Conservation (phyloP, 2,113 vertebrate species). For the Macrotus californicus region DNA sequence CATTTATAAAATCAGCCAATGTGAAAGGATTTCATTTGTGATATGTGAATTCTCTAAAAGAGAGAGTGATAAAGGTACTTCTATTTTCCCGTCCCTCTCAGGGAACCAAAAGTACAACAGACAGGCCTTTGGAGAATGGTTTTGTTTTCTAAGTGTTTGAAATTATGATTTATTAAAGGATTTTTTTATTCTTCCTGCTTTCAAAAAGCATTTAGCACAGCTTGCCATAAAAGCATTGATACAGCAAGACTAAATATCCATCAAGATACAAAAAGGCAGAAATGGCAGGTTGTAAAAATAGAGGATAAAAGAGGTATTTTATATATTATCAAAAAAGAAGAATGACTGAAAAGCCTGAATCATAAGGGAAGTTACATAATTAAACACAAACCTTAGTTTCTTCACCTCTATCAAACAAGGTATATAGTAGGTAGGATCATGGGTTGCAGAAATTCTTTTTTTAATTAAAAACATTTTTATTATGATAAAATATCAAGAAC, state of each 20-base stretch:
- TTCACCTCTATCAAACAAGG: not conserved
- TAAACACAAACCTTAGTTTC: not conserved
- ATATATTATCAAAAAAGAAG: not conserved
- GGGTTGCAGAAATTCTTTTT: not conserved
- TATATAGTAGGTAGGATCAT: not conserved
- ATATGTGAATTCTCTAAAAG: not conserved
- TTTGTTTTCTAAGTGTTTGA: slow-evolving; percentile 13
- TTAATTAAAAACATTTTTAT: not conserved
- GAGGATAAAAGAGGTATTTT: not conserved
- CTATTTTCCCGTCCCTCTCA: not conserved
- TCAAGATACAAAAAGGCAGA: not conserved
- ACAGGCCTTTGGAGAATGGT: not conserved
- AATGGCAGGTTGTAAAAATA: not conserved
- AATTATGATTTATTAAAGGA: slow-evolving; percentile 14
- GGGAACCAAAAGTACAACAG: not conserved
- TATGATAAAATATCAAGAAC: not conserved
- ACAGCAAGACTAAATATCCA: not conserved
- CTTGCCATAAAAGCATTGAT: not conserved
- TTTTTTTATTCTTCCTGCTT: slow-evolving; percentile 6
- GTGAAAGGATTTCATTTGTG: not conserved
- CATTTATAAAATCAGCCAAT: not conserved
- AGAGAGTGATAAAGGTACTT: not conserved
- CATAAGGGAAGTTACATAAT: not conserved
- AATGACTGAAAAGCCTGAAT: not conserved
- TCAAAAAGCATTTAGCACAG: not conserved